A percentile compares a stretch with the other conserved stretches of the same genome.
Conservation (phyloP, 2,113 vertebrate genomes). For the Muntiacus muntjak region DNA sequence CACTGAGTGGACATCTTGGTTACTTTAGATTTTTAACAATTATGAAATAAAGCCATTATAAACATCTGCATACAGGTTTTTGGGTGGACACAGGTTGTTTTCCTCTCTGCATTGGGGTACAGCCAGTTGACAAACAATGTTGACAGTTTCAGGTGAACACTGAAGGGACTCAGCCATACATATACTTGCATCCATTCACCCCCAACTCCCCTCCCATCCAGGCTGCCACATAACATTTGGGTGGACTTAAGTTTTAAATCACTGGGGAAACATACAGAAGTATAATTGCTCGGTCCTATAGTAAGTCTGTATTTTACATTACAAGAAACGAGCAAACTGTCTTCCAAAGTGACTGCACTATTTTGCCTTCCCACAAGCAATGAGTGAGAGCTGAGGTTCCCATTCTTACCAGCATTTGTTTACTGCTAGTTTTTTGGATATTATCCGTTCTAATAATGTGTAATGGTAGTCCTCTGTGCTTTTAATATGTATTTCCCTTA, state of each 20-base stretch:
- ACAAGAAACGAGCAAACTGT: neutral
- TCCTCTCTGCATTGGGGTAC: no score
- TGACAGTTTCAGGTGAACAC: no score
- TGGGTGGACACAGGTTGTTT: neutral
- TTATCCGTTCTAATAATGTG: neutral
- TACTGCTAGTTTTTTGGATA: neutral
- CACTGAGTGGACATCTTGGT: neutral
- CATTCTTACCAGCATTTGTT: neutral
- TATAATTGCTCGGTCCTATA: neutral
- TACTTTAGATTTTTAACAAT: neutral
- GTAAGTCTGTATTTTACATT: neutral
- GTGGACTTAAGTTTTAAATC: neutral
- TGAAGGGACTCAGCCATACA: no score
- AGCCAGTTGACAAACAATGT: no score
- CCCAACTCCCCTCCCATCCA: no score
- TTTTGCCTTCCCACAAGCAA: neutral
- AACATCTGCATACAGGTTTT: neutral
- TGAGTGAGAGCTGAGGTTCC: neutral
- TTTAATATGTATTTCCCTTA: neutral
- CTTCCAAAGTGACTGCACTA: neutral
- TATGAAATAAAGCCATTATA: neutral
- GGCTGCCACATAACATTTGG: neutral
- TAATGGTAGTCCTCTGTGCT: neutral
- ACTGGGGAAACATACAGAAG: neutral
- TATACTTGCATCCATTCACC: no score